Conservation (phyloP, 2,888 invertebrate genomes). For the Andrena praecox region DNA sequence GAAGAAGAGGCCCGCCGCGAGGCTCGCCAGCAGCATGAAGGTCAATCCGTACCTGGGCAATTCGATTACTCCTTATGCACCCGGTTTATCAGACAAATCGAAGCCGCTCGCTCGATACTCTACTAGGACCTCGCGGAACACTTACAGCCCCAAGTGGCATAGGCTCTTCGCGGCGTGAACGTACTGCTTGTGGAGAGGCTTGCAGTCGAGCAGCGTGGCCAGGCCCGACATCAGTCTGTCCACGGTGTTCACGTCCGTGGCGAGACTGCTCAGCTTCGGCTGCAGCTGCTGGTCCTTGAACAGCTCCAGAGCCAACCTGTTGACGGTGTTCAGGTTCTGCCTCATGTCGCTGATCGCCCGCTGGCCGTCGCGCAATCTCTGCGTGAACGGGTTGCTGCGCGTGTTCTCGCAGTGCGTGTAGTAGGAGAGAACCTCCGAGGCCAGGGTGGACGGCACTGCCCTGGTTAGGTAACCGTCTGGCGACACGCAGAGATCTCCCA, state of each 20-base stretch:
- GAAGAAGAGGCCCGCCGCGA: conserved; percentile 94
- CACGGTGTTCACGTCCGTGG: conserved; percentile 92
- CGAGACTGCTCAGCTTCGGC: conserved; percentile 91
- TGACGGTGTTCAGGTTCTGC: conserved; percentile 85
- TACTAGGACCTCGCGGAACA: conserved; percentile 43
- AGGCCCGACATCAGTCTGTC: conserved; percentile 89
- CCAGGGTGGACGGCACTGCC: conserved; percentile 79
- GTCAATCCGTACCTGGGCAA: conserved; percentile 88
- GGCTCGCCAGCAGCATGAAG: conserved; percentile 94
- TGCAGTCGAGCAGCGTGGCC: conserved; percentile 92
- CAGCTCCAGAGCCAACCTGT: conserved; percentile 85
- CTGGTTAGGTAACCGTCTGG: conserved; percentile 92
- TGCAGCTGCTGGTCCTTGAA: conserved; percentile 87
- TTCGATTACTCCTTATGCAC: not conserved
- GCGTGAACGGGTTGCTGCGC: conserved; percentile 93
- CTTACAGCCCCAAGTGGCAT: conserved; percentile 92
- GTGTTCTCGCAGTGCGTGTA: conserved; percentile 94
- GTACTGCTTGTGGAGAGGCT: conserved; percentile 93
- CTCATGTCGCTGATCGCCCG: conserved; percentile 88
- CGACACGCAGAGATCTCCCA: conserved; percentile 94
- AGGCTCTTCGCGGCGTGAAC: conserved; percentile 92
- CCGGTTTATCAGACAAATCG: too few species aligned
- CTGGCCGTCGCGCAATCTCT: conserved; percentile 92
- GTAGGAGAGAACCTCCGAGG: conserved; percentile 88
- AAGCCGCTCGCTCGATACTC: too few species aligned